These are phyloP conservation scores for Melinaea marsaeus DNA, from an alignment of 2,888 invertebrate genomes.

Conservation along the genomic window DNA sequence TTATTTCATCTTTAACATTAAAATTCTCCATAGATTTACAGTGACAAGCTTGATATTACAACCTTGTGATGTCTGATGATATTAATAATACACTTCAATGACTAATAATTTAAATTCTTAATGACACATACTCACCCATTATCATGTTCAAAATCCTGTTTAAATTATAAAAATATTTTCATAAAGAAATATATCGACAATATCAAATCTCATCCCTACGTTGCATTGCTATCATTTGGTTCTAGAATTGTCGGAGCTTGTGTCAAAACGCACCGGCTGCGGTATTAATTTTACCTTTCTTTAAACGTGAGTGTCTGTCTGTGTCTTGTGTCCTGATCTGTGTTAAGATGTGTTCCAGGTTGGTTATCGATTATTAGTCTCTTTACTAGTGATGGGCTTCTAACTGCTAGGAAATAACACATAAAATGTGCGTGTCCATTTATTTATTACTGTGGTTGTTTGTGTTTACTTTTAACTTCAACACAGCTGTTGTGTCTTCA, in stretches of 20 bases:
- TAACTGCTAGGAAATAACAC: background rate
- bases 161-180: background rate
- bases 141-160: background rate
- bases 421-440: too few relatives aligned
- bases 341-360: conserved; percentile 10
- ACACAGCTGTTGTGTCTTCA: too few relatives aligned
- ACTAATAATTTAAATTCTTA: too few relatives aligned
- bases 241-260: conserved; percentile 18
- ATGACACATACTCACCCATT: background rate
- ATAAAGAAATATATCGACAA: conserved; percentile 3
- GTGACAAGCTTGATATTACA: too few relatives aligned
- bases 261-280: conserved; percentile 12
- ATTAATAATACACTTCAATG: too few relatives aligned
- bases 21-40: too few relatives aligned
- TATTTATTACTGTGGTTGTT: too few relatives aligned
- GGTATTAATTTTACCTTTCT: conserved; percentile 15
- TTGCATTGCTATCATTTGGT: conserved; percentile 19
- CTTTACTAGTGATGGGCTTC: conserved; percentile 2
- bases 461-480: too few relatives aligned
- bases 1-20: too few relatives aligned
- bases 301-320: conserved; percentile 1
- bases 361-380: conserved; percentile 3
- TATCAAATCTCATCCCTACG: conserved; percentile 13
- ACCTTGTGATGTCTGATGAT: too few relatives aligned
- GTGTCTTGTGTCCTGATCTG: conserved; percentile 11